A percentile compares a stretch with the other conserved stretches of the same genome.
Evolutionary conservation across 2,113 vertebrate genomes (phyloP).

Genomic region (Cervus canadensis): DNA sequence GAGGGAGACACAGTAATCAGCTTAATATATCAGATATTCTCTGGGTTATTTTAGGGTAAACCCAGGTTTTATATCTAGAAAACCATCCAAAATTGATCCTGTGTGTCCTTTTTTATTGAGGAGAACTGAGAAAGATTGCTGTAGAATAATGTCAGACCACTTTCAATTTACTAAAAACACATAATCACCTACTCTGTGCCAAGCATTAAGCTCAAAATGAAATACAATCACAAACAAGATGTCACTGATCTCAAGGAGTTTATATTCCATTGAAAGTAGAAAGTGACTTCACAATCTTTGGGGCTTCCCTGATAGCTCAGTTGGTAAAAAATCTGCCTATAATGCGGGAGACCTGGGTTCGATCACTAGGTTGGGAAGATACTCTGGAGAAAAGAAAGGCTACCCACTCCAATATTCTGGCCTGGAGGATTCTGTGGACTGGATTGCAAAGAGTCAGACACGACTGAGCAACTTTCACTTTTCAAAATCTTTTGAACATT

Average conservation of each 20-base stretch:
- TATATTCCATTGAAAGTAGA: neutral
- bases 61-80: neutral
- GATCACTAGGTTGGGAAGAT: neutral
- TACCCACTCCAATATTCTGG: neutral
- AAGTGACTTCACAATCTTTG: neutral
- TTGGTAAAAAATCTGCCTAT: neutral
- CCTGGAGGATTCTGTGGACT: neutral
- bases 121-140: neutral
- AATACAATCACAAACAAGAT: neutral
- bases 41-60: conserved; percentile 24
- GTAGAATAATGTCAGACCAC: neutral
- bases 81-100: neutral
- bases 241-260: neutral
- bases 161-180: neutral
- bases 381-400: neutral
- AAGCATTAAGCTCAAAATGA: neutral
- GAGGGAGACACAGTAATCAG: conserved; percentile 6
- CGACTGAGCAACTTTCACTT: neutral
- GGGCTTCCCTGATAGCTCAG: neutral
- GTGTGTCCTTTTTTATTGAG: neutral
- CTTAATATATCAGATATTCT: conserved; percentile 25
- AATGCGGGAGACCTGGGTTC: neutral
- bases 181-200: neutral
- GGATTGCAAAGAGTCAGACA: neutral
- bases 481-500: neutral